Base-by-base conservation (phyloP, 2,113 vertebrate genomes). In the Paramormyrops kingsleyae region DNA sequence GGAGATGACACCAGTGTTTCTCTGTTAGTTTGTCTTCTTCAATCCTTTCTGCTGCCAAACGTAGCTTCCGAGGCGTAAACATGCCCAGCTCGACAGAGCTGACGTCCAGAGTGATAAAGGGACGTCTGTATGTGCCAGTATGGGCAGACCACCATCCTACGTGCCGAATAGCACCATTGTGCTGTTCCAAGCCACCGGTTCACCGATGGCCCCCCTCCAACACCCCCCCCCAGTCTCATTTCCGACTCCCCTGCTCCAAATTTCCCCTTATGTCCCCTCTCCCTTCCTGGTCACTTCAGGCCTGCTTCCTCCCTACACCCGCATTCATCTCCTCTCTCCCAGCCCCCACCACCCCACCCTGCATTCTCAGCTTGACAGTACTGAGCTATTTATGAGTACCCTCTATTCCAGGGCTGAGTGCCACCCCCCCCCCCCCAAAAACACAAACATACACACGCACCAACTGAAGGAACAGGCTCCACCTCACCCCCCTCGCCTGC, bases 311-410 rank as follows among this genome's bases (percentile, higher is more conserved):
- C 85, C 46, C 50, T 39, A 31, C 84, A 53, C 90, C 31, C 39
- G 7, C 56, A 24, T 42, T 62, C 85, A 83, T 53, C 70, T 59
- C 66, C 44, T 66, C 42, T 85, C n/a, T 47, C 85, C 77, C 44
- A 56, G 5, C 66, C 35, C 83, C 88, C 8, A 47, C 47, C 46
- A 53, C 88, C 39, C 91, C 88, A 12, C 27, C 74, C 31, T n/a
- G n/a, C 74, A 15, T 15, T 27, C 74, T 88, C 90, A 56, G 50
- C 47, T 70, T 83, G 88, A 89, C 83, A 84, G 88, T 12, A 19
- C 56, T 92, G 92, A 94, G 92, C 93, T 93, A 95, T 94, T 94
- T 93, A 94, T 92, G 94, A 46, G 90, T 93, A 91, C 92, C 92
- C 93, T 92, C 94, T 94, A 93, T 93, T 92, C 93, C 92, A 24